Percentiles rank a stretch among this genome's conserved stretches.
Evolutionary conservation across 2,113 vertebrate species (phyloP).

Genomic region (Cygnus buccinator): DNA sequence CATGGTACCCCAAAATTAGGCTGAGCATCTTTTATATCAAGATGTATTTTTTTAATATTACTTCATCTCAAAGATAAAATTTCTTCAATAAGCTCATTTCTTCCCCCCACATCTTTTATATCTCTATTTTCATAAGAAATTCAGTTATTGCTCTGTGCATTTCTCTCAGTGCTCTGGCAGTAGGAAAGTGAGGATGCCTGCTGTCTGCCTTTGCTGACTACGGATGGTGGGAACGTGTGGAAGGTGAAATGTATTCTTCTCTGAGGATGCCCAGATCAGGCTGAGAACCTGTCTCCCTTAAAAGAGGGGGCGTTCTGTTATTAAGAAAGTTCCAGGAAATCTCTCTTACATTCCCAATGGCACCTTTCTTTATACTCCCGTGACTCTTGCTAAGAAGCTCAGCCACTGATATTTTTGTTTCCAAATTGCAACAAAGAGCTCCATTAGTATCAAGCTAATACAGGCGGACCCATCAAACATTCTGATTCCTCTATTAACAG

Average conservation of each 20-base stretch:
- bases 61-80: not conserved
- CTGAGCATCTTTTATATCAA: rapidly evolving
- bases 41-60: not conserved
- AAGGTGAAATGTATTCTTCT: not conserved
- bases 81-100: not conserved
- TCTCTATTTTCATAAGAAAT: not conserved
- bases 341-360: not conserved
- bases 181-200: not conserved
- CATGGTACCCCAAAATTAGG: not conserved
- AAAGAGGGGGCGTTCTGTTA: not conserved
- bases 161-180: not conserved
- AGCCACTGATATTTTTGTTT: not conserved
- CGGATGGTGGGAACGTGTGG: not conserved
- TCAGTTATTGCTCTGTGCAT: not conserved
- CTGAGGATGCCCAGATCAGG: not conserved
- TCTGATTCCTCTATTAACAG: not conserved
- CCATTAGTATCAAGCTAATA: not conserved
- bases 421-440: slow-evolving; percentile 17
- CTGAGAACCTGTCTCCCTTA: not conserved
- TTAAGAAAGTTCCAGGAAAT: not conserved
- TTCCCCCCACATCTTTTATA: not conserved
- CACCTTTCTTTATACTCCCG: not conserved
- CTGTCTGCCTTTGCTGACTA: not conserved
- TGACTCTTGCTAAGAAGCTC: not conserved
- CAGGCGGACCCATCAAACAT: not conserved